Conservation (phyloP, 2,888 invertebrate species). For the Brachylomia viminalis region DNA sequence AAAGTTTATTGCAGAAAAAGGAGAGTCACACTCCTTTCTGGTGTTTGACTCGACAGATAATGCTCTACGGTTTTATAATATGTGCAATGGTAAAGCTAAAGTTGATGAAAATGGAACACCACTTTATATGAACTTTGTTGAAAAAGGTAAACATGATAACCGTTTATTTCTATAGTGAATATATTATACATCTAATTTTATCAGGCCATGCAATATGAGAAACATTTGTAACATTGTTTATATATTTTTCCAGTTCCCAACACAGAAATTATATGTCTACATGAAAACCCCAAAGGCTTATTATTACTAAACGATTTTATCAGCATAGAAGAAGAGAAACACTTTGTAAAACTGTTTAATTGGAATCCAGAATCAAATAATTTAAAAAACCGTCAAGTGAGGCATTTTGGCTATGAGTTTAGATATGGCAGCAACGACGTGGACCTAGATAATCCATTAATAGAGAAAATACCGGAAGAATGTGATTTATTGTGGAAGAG, state of each 20-base stretch:
- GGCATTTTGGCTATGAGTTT: slow-evolving; percentile 98
- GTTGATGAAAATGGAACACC: slow-evolving; percentile 91
- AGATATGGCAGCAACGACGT: slow-evolving; percentile 96
- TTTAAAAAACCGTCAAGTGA: slow-evolving; percentile 96
- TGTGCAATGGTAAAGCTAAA: slow-evolving; percentile 91
- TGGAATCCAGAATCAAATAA: slow-evolving; percentile 82
- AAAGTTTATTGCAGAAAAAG: slow-evolving; percentile 93
- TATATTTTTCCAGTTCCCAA: slow-evolving; percentile 81
- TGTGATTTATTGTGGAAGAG: slow-evolving; percentile 92
- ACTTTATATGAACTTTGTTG: slow-evolving; percentile 92
- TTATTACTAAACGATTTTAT: slow-evolving; percentile 93
- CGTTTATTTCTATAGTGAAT: not conserved
- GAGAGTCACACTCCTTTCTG: slow-evolving; percentile 95
- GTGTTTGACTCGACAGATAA: slow-evolving; percentile 88
- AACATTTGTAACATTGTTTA: not conserved
- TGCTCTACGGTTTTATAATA: slow-evolving; percentile 90
- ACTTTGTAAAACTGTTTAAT: slow-evolving; percentile 91
- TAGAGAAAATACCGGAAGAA: slow-evolving; percentile 92
- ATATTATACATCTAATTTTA: not conserved
- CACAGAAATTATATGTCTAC: slow-evolving; percentile 77
- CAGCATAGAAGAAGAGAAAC: slow-evolving; percentile 92
- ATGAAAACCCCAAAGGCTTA: slow-evolving; percentile 92
- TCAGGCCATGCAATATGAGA: not conserved
- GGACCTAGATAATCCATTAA: slow-evolving; percentile 92
- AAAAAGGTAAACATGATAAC: slow-evolving; percentile 87